Evolutionary conservation across 2,797 vertebrate species (phyloP).

Genomic region (Gallirallus australis): DNA sequence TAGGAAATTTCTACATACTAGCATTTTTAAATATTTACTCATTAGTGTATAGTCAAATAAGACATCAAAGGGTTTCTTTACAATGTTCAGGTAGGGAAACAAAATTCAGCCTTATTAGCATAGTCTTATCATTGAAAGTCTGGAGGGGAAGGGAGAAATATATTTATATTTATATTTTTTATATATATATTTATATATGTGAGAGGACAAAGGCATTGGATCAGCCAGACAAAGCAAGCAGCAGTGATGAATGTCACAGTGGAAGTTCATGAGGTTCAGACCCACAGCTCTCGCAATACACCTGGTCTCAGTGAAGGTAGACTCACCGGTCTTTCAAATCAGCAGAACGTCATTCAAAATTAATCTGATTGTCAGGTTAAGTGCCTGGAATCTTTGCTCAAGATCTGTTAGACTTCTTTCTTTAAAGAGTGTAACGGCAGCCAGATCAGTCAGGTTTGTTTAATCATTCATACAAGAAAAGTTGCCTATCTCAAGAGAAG

Average conservation of each 20-base stretch:
- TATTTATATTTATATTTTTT: too few relatives aligned
- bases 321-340: background rate
- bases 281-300: background rate
- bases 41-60: background rate
- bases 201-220: background rate
- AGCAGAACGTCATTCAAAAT: background rate
- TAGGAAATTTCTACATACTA: background rate
- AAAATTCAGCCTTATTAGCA: background rate
- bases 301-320: background rate
- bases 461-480: conserved; percentile 72
- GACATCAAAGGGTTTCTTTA: background rate
- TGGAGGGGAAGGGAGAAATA: background rate
- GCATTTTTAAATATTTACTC: background rate
- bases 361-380: background rate
- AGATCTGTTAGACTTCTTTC: background rate
- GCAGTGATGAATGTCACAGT: background rate
- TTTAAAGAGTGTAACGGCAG: background rate
- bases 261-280: background rate
- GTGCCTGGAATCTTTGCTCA: background rate
- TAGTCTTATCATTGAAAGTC: background rate
- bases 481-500: conserved; percentile 42
- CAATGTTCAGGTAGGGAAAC: background rate
- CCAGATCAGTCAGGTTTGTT: conserved; percentile 25
- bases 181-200: background rate
- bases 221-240: background rate